phyloP scores from a whole-genome alignment of 2,113 vertebrate genomes.

The Silurus asotus region DNA sequence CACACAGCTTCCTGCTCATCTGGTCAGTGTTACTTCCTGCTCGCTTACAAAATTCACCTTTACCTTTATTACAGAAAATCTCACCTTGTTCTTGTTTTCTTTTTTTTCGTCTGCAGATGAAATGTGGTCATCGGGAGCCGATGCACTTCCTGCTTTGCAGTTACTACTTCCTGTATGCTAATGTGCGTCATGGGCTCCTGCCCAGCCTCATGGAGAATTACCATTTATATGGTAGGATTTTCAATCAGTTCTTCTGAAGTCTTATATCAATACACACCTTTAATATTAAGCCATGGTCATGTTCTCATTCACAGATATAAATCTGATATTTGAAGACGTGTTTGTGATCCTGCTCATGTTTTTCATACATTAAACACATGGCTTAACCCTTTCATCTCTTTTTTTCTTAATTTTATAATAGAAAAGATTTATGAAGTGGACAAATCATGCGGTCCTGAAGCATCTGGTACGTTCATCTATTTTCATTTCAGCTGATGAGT shows the following conservation, averaged over 20 bases:
- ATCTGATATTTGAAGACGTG: background rate
- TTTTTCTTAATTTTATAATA: background rate
- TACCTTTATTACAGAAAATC: background rate
- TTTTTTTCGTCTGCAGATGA: conserved; percentile 65
- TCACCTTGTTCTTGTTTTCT: conserved; percentile 19
- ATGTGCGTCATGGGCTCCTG: conserved; percentile 73
- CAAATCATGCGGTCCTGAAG: background rate
- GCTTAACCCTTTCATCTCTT: background rate
- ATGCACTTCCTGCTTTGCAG: conserved; percentile 74
- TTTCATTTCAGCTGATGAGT: background rate
- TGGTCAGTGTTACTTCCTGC: conserved; percentile 69
- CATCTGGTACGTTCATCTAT: background rate
- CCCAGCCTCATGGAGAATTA: conserved; percentile 75
- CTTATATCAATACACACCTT: background rate
- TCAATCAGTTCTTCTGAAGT: background rate
- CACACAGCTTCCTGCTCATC: conserved; percentile 71
- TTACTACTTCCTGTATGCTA: conserved; percentile 75
- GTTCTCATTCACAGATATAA: background rate
- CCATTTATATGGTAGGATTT: conserved; percentile 69
- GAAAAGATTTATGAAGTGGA: conserved; percentile 2
- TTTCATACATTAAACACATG: background rate
- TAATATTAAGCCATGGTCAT: background rate
- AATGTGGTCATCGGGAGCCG: conserved; percentile 61
- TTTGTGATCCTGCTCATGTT: background rate
- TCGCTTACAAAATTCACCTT: conserved; percentile 1